Base-by-base conservation (phyloP, 1,140 invertebrate species). In the Physella acuta region DNA sequence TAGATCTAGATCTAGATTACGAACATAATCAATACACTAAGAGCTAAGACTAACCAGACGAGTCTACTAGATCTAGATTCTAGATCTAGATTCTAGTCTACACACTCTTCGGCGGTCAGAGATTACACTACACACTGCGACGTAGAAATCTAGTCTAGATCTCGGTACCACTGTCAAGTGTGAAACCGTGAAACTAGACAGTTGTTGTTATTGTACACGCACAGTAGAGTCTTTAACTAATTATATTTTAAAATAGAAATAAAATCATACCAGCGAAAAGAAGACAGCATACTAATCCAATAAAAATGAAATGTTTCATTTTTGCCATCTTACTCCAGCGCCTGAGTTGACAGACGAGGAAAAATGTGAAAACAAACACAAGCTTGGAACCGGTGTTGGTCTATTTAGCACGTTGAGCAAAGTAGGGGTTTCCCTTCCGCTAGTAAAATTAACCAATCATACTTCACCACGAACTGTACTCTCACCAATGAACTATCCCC, bases 201-300 rank as follows among this genome's bases (percentile, higher is more conserved):
- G 11, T 14, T 56, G 8, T 56, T n/a, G 8, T 11, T 26, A 14
- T 56, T 11, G 11, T n/a, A 11, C 11, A 8, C 8, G 53, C 17
- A n/a, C 53, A n/a, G 8, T 14, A 60, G 11, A 30, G 11, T 33
- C 44, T 11, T 62, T 39, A 39, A 39, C 20, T 17, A 37, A 62
- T 44, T 14, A 44, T 8, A 62, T 16, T 39, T 16, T 28, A 62
- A 4, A 28, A 44, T 28, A 5, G n/a, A 62, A 16, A 20, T 5
- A 24, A 37, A 5, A 33, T 33, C n/a, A 44, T 51, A 68, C 66
- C 53, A 31, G 66, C 34, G 37, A 60, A 68, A 36, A 68, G 24
- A 5, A 68, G 30, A 60, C 66, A 68, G 39, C 66, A 59, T 24
- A 60, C 66, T 59, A 68, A 24, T 68, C 66, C 66, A 39, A 68